Conservation (phyloP, 2,113 vertebrate genomes). For the human (Homo sapiens) region GRCh38 chr12:119868001-119868500, state of each 20-base stretch:
- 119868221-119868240: not conserved
- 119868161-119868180: not conserved
- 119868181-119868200: not conserved
- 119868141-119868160: not conserved
- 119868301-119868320: not conserved
- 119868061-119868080: not conserved
- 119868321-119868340: conserved; percentile 17
- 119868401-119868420: not conserved
- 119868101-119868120: not conserved
- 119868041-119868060: not conserved
- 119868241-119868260: not conserved
- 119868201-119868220: not conserved
- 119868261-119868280: not conserved
- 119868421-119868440: not conserved
- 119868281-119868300: not conserved
- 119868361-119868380: not conserved
- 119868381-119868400: not conserved
- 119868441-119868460: not conserved
- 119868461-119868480: not conserved
- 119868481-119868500: not conserved
- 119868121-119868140: not conserved
- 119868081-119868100: not conserved
- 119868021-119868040: not conserved
- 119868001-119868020: not conserved
- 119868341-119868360: not conserved